Base-by-base conservation (phyloP, 2,888 invertebrate genomes). In the Flexamia atlantica region DNA sequence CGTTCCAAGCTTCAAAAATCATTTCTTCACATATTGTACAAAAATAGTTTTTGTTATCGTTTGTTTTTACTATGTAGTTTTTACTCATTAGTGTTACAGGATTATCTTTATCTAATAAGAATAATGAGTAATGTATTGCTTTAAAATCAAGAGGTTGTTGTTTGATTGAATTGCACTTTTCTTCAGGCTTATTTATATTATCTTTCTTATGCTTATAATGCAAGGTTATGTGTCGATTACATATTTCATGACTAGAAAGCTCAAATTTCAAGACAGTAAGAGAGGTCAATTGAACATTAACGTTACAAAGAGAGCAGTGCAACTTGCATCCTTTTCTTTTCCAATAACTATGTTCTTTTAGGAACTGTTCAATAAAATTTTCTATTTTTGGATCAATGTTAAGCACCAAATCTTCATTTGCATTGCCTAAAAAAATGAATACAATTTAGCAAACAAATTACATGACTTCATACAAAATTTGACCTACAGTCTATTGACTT, bases 21-120 rank as follows among this genome's bases (percentile, higher is more conserved):
- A 36, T 5, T 20, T 40, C 42, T 40, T 72, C 3, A 40, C 72
- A 72, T 20, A 72, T n/a, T 40, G n/a, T 40, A 72, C 72, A 72
- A 25, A 40, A 40, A 14, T 40, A 72, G 42, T 72, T 30, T 20
- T 1, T 30, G 3, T 9, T 42, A 72, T 72, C 72, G 7, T 70
- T 32, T n/a, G 23, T 23, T 42, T 72, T 72, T 20, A 17, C n/a
- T 17, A 72, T 72, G n/a, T 9, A 72, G 20, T 72, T 36, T 42
- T 72, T 40, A 42, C 72, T 72, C 3, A 20, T 25, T n/a, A 9
- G n/a, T 3, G 25, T 40, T 36, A 40, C 42, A 9, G 72, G 42
- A 42, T 72, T 25, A 36, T 23, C 23, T 72, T 72, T 40, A 7
- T 20, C n/a, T 10, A 72, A 40, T 12, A n/a, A n/a, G n/a, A n/a